A percentile compares a stretch with the other conserved stretches of the same genome.
These are phyloP conservation scores for Rhopilema esculentum DNA, from an alignment of 30 jellyfish, hydroid and myxozoan species.

Conservation along the genomic window DNA sequence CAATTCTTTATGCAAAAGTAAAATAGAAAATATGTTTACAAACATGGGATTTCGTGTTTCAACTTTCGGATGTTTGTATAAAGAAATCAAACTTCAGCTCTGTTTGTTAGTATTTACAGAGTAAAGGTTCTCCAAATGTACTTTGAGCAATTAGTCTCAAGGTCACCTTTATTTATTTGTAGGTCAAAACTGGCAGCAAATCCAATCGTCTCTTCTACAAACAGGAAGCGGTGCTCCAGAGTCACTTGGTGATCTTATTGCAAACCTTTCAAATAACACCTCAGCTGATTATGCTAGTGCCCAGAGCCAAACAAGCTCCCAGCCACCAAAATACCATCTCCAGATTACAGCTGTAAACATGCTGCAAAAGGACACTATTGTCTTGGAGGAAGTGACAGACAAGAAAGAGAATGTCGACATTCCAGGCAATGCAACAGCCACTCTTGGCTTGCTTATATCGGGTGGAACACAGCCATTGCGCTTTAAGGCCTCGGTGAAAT, in stretches of 20 bases:
- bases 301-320: conserved; percentile 26
- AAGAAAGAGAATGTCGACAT: conserved; percentile 69
- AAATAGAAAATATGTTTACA: no score
- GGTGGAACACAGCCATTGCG: conserved; percentile 72
- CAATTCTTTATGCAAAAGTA: no score
- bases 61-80: no score
- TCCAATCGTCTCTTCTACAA: conserved; percentile 86
- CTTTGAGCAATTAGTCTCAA: no score
- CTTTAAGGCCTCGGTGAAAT: conserved; percentile 65
- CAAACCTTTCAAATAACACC: conserved; percentile 2
- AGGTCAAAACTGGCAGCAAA: conserved; percentile 96
- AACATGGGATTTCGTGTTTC: no score
- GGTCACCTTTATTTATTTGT: not conserved
- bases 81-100: no score
- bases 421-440: conserved; percentile 80
- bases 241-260: conserved; percentile 17
- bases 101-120: no score
- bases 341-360: conserved; percentile 71
- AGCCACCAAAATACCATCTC: conserved; percentile 30
- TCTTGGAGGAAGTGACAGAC: conserved; percentile 57
- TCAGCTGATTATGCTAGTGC: conserved; percentile 10
- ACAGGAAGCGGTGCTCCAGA: conserved; percentile 84
- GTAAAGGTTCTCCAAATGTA: no score
- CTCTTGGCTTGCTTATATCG: conserved; percentile 69
- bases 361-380: conserved; percentile 38